Base-by-base conservation (phyloP, 2,113 vertebrate genomes). In the Sapajus apella region DNA sequence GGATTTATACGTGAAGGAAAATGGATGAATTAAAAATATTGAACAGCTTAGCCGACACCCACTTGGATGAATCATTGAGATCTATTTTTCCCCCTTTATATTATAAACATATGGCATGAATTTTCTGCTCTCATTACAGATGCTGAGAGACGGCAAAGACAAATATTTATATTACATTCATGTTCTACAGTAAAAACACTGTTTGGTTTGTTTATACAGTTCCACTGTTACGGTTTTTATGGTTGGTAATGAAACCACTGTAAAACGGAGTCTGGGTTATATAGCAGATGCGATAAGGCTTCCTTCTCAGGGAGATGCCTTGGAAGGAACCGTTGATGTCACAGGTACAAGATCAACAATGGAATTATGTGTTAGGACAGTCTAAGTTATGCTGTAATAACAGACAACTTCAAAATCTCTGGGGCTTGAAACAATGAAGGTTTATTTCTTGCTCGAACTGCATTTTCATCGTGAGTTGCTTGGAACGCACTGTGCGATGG, bases 181-280 rank as follows among this genome's bases (percentile, higher is more conserved):
- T 98, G 99, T 99, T 99, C 99, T 99, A 99, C 99, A 99, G 98
- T 98, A 99, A 98, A 99, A 99, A 98, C 98, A 98, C 98, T 98
- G 98, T 99, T 99, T 96, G 94, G 98, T 99, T 99, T 99, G 99
- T 99, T 99, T 99, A 99, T 99, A 98, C 98, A 99, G 99, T 99
- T 99, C 98, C 98, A 99, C 99, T 99, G 98, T 99, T 99, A 99
- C 97, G 98, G 98, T 98, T 99, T 99, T 99, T 99, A 99, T 99
- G 98, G 99, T 98, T 98, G 98, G 98, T 98, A 98, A 99, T 98
- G 99, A 99, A 99, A 99, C 98, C 97, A 98, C 98, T 98, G 98
- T 99, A 99, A 99, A 99, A 98, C 98, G 97, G 96, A 98, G 98
- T 88, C 98, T 98, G 98, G 98, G 98, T 99, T 99, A 98, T 98